These are phyloP conservation scores for Hypotaenidia philippensis DNA, from an alignment of 2,797 vertebrate genomes.

Conservation along the genomic window DNA sequence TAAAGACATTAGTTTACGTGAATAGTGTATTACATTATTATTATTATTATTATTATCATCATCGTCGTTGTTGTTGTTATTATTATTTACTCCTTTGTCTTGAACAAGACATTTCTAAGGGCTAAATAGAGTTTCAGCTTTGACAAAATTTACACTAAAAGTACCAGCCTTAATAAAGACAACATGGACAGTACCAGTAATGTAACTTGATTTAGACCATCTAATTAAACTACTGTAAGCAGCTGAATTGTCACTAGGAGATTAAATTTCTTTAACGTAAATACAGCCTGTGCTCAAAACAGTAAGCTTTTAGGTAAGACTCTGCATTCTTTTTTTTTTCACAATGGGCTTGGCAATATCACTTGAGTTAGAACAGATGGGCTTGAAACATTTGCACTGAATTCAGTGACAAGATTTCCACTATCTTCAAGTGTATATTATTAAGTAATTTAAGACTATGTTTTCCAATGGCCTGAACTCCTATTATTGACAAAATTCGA, in stretches of 20 bases:
- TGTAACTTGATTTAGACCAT: neutral
- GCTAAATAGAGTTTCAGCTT: neutral
- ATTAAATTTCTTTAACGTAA: neutral
- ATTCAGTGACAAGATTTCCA: neutral
- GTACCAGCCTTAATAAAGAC: neutral
- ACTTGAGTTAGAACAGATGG: neutral
- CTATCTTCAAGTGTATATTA: neutral
- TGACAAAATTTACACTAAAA: neutral
- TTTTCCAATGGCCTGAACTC: neutral
- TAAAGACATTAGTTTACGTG: neutral
- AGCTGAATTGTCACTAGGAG: neutral
- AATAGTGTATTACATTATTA: rapidly evolving
- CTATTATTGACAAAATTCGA: neutral
- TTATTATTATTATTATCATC: too few species aligned
- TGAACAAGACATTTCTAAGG: neutral
- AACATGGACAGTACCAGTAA: neutral
- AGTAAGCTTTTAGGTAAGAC: neutral
- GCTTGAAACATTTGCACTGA: neutral
- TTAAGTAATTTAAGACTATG: neutral
- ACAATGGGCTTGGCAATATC: neutral
- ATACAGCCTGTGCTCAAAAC: neutral
- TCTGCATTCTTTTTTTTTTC: neutral
- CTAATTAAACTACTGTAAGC: neutral
- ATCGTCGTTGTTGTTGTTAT: neutral
- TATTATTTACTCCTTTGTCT: neutral